Base-by-base conservation (phyloP, 2,113 vertebrate genomes). In the Carollia perspicillata region DNA sequence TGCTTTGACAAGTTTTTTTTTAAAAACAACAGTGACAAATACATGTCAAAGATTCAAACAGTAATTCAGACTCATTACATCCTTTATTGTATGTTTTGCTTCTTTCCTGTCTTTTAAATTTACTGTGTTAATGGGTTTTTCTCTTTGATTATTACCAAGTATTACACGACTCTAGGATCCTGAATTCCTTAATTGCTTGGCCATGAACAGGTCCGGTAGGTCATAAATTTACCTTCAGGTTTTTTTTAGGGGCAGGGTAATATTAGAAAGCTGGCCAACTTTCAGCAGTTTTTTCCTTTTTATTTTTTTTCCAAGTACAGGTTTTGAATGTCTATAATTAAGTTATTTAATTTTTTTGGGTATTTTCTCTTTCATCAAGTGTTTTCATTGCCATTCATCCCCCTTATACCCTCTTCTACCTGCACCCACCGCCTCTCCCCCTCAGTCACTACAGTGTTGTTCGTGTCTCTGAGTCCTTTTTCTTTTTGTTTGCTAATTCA, bases 171-270 rank as follows among this genome's bases (percentile, higher is more conserved):
- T 97, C n/a, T 95, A 89, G 71, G n/a, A 80, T 94, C 55, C 75
- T 95, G 97, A 68, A 75, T 60, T 95, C 55, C 75, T 94, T 97
- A 71, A 71, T 60, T 95, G 81, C 55, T 74, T 96, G 93, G 16
- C 80, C 95, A 58, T 93, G 66, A 97, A 95, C 49, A 91, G 51
- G 80, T 95, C 63, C 55, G 96, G 47, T 30, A 83, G 75, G 94
- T 97, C 93, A 90, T 90, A 90, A 88, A 35, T 97, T 65, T 74
- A 37, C 94, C 85, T 97, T 53, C 97, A 97, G 95, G 83, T 81
- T 80, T 74, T 60, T 28, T 74, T 49, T 23, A 18, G 40, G 6
- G 42, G 60, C 60, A 63, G 60, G 30, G 53, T 96, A 91, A 91
- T 96, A 63, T 8, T 79, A 86, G 86, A 96, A 90, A 96, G 26